Evolutionary conservation across 1,140 invertebrate genomes (phyloP).

Genomic region (Thaumetopoea pityocampa): DNA sequence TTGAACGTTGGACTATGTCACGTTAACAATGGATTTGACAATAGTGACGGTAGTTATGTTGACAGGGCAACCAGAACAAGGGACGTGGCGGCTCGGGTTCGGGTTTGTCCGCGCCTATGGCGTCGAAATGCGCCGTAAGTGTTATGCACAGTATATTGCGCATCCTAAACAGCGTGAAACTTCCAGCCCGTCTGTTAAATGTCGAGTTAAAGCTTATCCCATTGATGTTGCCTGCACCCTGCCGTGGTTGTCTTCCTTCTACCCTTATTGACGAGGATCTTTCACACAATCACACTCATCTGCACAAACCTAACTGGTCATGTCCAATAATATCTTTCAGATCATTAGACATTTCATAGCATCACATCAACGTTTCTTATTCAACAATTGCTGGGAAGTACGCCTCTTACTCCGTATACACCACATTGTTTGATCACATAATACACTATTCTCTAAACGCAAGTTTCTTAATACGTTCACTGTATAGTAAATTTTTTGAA

Average conservation of each 20-base stretch:
- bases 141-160: slow-evolving; percentile 33
- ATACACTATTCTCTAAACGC: slow-evolving; percentile 34
- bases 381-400: slow-evolving; percentile 40
- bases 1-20: background rate
- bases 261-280: slow-evolving; percentile 56
- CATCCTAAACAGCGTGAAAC: slow-evolving; percentile 40
- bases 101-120: slow-evolving; percentile 85
- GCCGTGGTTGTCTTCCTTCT: slow-evolving; percentile 53
- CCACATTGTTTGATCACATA: slow-evolving; percentile 52
- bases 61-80: slow-evolving; percentile 65
- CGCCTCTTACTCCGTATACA: slow-evolving; percentile 20
- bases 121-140: slow-evolving; percentile 80
- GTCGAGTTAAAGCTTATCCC: slow-evolving; percentile 50
- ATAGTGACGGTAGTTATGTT: slow-evolving; percentile 61
- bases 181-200: slow-evolving; percentile 48
- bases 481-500: too few relatives aligned
- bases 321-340: slow-evolving; percentile 36
- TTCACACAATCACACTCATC: slow-evolving; percentile 52
- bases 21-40: slow-evolving; percentile 3
- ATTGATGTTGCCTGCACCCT: slow-evolving; percentile 57
- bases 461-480: slow-evolving; percentile 1
- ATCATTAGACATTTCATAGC: slow-evolving; percentile 52
- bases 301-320: slow-evolving; percentile 60
- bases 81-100: slow-evolving; percentile 81
- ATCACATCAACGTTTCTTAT: slow-evolving; percentile 48